Evolutionary conservation across 2,113 vertebrate species (phyloP).

Genomic region (Smithornis capensis): DNA sequence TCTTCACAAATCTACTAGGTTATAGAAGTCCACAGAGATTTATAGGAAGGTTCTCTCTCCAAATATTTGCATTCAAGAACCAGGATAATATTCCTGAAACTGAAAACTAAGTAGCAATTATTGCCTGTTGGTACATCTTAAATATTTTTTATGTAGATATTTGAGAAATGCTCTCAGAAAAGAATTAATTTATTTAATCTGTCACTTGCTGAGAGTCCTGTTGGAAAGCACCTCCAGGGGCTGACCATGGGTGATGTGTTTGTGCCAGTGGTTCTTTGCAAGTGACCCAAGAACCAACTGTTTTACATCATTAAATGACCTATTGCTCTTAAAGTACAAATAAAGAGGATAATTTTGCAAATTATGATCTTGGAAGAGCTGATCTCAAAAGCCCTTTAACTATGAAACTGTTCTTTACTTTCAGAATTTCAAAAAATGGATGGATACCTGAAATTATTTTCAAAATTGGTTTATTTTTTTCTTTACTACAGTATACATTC

Average conservation of each 20-base stretch:
- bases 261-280: neutral
- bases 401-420: neutral
- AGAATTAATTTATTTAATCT: neutral
- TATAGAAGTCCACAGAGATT: neutral
- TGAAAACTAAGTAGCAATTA: neutral
- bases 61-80: neutral
- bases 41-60: neutral
- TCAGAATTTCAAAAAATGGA: neutral
- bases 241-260: neutral
- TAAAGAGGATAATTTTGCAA: neutral
- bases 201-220: neutral
- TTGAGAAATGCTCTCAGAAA: neutral
- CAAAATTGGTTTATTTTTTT: neutral
- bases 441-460: neutral
- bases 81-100: neutral
- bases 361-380: neutral
- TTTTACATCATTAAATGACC: neutral
- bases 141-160: neutral
- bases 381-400: neutral
- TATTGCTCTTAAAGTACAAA: neutral
- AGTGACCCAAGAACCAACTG: neutral
- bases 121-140: neutral
- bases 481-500: neutral
- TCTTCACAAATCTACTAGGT: neutral
- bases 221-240: neutral